Evolutionary conservation across 2,113 vertebrate species (phyloP).

Genomic region (Cyanistes caeruleus): DNA sequence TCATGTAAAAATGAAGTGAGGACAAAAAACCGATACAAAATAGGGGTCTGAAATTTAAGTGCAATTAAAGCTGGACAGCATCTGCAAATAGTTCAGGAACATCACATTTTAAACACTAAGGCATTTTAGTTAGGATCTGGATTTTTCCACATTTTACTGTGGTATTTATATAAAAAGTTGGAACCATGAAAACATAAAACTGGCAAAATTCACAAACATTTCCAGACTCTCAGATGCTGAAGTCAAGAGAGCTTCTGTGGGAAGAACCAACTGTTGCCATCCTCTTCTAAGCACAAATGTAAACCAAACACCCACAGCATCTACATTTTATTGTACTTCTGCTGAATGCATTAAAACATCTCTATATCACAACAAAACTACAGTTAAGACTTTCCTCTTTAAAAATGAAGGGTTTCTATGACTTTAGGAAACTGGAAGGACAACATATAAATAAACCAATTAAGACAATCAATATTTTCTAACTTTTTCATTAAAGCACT

Average conservation of each 20-base stretch:
- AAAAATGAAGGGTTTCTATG: background rate
- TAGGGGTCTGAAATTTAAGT: background rate
- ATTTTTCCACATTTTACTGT: background rate
- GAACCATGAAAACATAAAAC: background rate
- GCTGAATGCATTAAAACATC: background rate
- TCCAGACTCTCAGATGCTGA: background rate
- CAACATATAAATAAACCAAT: background rate
- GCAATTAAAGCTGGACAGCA: background rate
- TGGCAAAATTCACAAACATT: background rate
- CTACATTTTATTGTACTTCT: background rate
- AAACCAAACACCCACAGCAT: background rate
- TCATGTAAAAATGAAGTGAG: background rate
- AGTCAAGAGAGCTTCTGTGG: background rate
- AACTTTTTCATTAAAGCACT: background rate
- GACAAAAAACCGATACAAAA: background rate
- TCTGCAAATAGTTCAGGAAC: background rate
- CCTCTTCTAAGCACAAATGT: background rate
- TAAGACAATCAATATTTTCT: background rate
- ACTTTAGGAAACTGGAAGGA: background rate
- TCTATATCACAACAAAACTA: background rate
- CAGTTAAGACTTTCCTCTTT: background rate
- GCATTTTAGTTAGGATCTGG: background rate
- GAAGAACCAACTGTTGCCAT: background rate
- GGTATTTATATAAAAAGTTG: background rate
- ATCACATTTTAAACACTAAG: background rate